Percentiles rank a stretch among this genome's conserved stretches.
phyloP scores from a whole-genome alignment of 2,797 vertebrate species.

The Vireo griseus region DNA sequence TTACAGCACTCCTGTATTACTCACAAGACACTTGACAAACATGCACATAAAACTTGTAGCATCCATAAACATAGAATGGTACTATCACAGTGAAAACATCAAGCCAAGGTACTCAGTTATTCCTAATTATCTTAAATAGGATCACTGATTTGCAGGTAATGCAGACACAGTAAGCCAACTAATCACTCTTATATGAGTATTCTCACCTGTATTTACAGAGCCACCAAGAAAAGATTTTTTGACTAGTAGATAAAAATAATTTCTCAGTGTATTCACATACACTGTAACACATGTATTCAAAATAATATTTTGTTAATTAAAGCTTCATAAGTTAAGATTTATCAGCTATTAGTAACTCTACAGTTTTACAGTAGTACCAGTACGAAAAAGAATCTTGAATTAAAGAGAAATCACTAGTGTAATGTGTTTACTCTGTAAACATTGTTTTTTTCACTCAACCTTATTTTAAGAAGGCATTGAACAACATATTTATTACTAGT shows the following conservation, averaged over 20 bases:
- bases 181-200: neutral
- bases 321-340: neutral
- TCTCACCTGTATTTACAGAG: neutral
- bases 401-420: neutral
- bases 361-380: neutral
- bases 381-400: neutral
- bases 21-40: neutral
- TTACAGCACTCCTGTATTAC: neutral
- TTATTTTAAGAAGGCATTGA: neutral
- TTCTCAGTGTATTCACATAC: neutral
- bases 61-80: neutral
- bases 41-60: neutral
- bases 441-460: rapidly evolving
- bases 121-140: neutral
- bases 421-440: neutral
- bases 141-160: neutral
- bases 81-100: neutral
- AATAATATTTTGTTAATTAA: neutral
- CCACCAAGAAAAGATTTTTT: neutral
- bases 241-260: neutral
- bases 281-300: neutral
- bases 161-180: neutral
- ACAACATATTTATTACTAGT: neutral
- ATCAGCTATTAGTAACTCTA: neutral
- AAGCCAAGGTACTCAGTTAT: neutral